These are phyloP conservation scores for Trichonephila clavipes DNA, from an alignment of 1,140 invertebrate genomes.

Conservation along the genomic window DNA sequence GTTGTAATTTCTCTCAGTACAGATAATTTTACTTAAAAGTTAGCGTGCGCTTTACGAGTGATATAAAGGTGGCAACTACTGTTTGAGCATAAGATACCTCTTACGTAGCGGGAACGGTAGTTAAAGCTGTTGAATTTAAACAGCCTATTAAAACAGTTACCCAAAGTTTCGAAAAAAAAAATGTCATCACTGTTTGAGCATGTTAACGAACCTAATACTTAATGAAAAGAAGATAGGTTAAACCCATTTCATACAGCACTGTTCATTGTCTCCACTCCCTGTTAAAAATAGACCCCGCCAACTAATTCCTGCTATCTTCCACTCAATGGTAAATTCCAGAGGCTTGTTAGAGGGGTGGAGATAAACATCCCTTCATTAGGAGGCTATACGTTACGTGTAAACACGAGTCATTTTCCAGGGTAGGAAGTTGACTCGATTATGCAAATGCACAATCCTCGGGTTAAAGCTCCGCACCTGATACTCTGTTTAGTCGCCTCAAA, in stretches of 20 bases:
- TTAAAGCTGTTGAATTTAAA: background rate
- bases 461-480: background rate
- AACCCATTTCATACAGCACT: background rate
- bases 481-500: slow-evolving; percentile 5
- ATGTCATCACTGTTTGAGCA: background rate
- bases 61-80: background rate
- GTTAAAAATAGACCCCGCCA: slow-evolving; percentile 20
- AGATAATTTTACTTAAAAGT: too few relatives aligned
- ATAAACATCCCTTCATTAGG: slow-evolving; percentile 49
- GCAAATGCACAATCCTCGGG: slow-evolving; percentile 28
- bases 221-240: background rate
- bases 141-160: background rate
- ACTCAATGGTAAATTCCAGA: slow-evolving; percentile 3
- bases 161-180: background rate
- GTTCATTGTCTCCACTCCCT: background rate
- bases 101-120: background rate
- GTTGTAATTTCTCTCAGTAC: too few relatives aligned
- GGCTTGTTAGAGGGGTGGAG: slow-evolving; percentile 33
- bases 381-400: slow-evolving; percentile 47
- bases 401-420: slow-evolving; percentile 32
- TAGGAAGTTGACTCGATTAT: slow-evolving; percentile 49
- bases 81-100: background rate
- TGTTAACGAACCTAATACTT: background rate
- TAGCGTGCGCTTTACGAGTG: too few relatives aligned
- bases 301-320: background rate